These are phyloP conservation scores for Drosophila lacertosa DNA, from an alignment of 1,140 invertebrate genomes.

Conservation along the genomic window DNA sequence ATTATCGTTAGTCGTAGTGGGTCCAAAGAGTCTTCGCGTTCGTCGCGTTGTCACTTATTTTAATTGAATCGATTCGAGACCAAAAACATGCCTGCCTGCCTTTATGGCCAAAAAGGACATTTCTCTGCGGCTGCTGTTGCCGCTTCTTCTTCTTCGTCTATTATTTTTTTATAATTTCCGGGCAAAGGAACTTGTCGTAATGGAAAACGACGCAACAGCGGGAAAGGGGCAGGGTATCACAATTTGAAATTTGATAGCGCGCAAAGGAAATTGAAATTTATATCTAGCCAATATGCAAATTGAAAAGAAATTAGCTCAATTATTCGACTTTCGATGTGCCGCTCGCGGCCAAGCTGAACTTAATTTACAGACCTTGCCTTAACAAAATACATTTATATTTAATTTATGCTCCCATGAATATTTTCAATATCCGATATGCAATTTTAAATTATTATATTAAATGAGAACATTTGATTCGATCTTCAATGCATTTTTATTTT, in stretches of 20 bases:
- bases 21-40: constrained; percentile 15
- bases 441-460: too few relatives aligned
- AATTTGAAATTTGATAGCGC: constrained; percentile 67
- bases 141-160: not conserved
- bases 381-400: too few relatives aligned
- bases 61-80: constrained; percentile 64
- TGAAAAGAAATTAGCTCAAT: constrained; percentile 37
- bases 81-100: constrained; percentile 19
- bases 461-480: too few relatives aligned
- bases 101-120: constrained; percentile 23
- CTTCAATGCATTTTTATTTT: too few relatives aligned
- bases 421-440: too few relatives aligned
- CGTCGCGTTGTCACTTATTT: constrained; percentile 70
- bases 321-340: not conserved
- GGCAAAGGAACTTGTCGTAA: constrained; percentile 64
- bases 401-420: too few relatives aligned
- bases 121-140: not conserved
- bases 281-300: constrained; percentile 57
- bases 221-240: constrained; percentile 39
- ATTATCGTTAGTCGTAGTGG: constrained; percentile 75
- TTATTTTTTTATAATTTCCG: constrained; percentile 70
- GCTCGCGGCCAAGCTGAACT: not conserved
- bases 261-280: constrained; percentile 71
- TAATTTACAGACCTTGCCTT: not conserved
- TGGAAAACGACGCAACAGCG: constrained; percentile 37